Evolutionary conservation across 2,888 invertebrate species (phyloP).

Genomic region (Anaspis maculata): DNA sequence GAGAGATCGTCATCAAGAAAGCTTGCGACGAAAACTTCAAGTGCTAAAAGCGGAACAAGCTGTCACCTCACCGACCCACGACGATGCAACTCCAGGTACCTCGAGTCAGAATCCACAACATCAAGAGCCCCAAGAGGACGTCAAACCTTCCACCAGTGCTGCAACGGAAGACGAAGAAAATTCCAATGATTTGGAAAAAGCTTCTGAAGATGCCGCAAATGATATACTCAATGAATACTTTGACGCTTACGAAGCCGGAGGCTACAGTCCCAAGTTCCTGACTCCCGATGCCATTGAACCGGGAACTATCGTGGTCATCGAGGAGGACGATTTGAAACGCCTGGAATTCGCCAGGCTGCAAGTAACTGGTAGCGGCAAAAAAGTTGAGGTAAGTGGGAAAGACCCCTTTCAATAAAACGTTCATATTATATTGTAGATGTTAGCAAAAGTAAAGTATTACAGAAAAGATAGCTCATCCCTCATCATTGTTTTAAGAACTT

Average conservation of each 20-base stretch:
- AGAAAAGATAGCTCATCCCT: too few relatives aligned
- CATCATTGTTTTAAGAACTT: too few relatives aligned
- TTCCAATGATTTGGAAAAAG: conserved; percentile 36
- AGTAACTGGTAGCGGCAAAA: conserved; percentile 52
- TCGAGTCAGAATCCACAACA: too few relatives aligned
- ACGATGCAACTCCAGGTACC: conserved; percentile 23
- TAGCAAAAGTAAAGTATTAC: too few relatives aligned
- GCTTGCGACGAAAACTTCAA: conserved; percentile 78
- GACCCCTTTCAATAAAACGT: too few relatives aligned
- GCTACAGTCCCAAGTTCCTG: conserved; percentile 75
- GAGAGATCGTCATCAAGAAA: conserved; percentile 85
- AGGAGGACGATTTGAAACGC: conserved; percentile 67
- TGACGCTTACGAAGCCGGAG: conserved; percentile 66
- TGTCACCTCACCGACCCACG: conserved; percentile 28
- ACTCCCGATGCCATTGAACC: conserved; percentile 55
- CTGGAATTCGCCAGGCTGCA: conserved; percentile 65
- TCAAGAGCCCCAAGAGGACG: conserved; percentile 13
- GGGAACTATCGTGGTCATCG: conserved; percentile 67
- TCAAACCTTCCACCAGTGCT: too few relatives aligned
- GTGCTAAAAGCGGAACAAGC: conserved; percentile 80
- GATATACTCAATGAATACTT: conserved; percentile 50
- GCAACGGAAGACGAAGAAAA: too few relatives aligned
- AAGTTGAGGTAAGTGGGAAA: too few relatives aligned
- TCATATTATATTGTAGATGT: too few relatives aligned
- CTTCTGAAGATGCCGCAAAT: conserved; percentile 43